Evolutionary conservation across 2,888 invertebrate species (phyloP), one percentile per base, ranked within the genome.

Genomic region (Xestia xanthographa): DNA sequence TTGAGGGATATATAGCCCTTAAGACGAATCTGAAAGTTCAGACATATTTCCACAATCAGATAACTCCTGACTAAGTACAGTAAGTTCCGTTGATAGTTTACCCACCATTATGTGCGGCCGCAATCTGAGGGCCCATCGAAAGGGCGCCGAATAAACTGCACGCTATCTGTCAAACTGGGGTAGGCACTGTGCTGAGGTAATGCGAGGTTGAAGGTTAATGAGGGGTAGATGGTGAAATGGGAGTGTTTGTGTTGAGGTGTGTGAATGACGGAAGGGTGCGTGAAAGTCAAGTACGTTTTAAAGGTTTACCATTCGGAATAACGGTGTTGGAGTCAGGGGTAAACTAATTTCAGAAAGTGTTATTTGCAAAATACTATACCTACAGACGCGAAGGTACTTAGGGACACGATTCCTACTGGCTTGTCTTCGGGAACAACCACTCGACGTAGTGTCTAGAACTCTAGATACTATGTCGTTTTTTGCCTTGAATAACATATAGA

Each of bases 11-110:
- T n/a, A n/a, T n/a, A n/a, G n/a, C n/a, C n/a, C n/a, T n/a, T n/a
- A n/a, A 68, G 45, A 65, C 56, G 50, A 56, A 58, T 38, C 9
- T 17, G 43, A 41, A 14, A 22, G 45, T 34, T 43, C 68, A 38
- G 12, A 41, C 14, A 65, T 43, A 34, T 26, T 14, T n/a, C 29
- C 45, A 66, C 58, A 63, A 85, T 87, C 80, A 72, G 86, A 86
- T 87, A 86, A 66, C 71, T 22, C 20, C n/a, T 86, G 81, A 86
- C 58, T 68, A 68, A 87, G 67, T 79, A 71, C 48, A 60, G 60
- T 50, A 75, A 22, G 70, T 79, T 75, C 50, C 67, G 53, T 20
- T 63, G 74, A 85, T 87, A 80, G 81, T 75, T 69, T 62, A 71
- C 73, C 71, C 69, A 65, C 83, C 83, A 82, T 78, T 67, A 62